Percentiles rank a stretch among this genome's conserved stretches.
These are phyloP conservation scores for Diabrotica undecimpunctata DNA, from an alignment of 1,140 invertebrate genomes.

Conservation along the genomic window DNA sequence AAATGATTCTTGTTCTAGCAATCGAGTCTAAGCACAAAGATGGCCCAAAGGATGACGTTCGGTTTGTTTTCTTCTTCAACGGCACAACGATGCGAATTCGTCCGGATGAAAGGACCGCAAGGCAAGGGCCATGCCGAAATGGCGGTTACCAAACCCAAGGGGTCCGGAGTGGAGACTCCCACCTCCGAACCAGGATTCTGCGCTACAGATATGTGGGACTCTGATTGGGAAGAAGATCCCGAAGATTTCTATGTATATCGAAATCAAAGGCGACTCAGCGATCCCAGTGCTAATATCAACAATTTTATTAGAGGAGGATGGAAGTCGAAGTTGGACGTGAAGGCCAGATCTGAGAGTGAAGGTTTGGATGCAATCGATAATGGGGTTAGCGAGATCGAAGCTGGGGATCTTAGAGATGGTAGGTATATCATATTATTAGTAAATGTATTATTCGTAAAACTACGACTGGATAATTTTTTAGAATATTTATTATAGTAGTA, in stretches of 20 bases:
- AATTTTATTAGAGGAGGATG: constrained; percentile 81
- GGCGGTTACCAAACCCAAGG: constrained; percentile 90
- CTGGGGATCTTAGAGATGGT: constrained; percentile 91
- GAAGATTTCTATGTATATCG: constrained; percentile 79
- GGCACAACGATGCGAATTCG: constrained; percentile 91
- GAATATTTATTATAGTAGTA: background rate
- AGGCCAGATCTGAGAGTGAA: constrained; percentile 89
- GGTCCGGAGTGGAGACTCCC: constrained; percentile 89
- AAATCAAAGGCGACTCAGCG: constrained; percentile 81
- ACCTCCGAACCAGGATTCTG: constrained; percentile 87
- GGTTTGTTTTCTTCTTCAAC: constrained; percentile 78
- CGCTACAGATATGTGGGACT: constrained; percentile 80
- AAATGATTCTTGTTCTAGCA: constrained; percentile 52
- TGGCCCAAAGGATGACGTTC: constrained; percentile 94
- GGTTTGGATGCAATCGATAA: constrained; percentile 77
- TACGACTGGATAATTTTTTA: background rate
- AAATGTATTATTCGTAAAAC: background rate
- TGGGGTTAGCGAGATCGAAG: constrained; percentile 86
- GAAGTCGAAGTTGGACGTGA: constrained; percentile 61
- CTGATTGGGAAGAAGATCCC: constrained; percentile 80
- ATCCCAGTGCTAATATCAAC: constrained; percentile 90
- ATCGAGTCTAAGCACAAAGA: constrained; percentile 90
- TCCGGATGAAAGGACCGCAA: constrained; percentile 94
- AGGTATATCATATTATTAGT: constrained; percentile 41
- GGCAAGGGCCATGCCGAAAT: constrained; percentile 97